phyloP scores from a whole-genome alignment of 2,113 vertebrate genomes.

The Labrus mixtus region DNA sequence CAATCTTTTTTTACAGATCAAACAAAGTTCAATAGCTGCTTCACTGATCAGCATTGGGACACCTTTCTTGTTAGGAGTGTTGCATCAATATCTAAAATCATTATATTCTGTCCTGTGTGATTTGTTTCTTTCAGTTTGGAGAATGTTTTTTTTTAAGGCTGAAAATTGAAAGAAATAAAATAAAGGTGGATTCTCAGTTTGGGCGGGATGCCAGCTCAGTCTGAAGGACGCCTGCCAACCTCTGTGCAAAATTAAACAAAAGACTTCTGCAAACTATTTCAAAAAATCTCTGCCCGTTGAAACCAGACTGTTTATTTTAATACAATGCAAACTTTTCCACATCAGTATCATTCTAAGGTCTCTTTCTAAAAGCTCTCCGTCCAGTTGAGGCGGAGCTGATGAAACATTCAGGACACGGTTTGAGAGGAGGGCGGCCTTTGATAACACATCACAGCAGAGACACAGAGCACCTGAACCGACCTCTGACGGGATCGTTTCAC shows the following conservation, averaged over 20 bases:
- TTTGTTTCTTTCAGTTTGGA: too few relatives aligned
- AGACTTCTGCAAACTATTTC: background rate
- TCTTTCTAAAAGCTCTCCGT: constrained; percentile 11
- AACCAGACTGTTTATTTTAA: background rate
- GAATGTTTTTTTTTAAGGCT: background rate
- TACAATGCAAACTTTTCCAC: background rate
- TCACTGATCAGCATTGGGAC: too few relatives aligned
- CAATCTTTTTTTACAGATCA: too few relatives aligned
- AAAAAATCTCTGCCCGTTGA: constrained; percentile 4
- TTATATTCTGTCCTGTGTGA: too few relatives aligned
- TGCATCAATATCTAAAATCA: too few relatives aligned
- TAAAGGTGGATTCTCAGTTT: constrained; percentile 8
- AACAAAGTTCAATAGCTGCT: too few relatives aligned
- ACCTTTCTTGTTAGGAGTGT: too few relatives aligned
- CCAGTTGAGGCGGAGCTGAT: constrained; percentile 31
- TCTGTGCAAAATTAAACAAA: constrained; percentile 8
- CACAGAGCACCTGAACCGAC: constrained; percentile 41
- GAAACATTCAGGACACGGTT: constrained; percentile 52
- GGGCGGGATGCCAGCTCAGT: background rate
- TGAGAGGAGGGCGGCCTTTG: constrained; percentile 39
- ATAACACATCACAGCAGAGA: constrained; percentile 44
- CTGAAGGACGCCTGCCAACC: background rate
- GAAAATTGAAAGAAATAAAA: constrained; percentile 7
- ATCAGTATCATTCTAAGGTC: constrained; percentile 9
- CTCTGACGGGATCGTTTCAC: constrained; percentile 51